Evolutionary conservation across 1,140 invertebrate species (phyloP), one percentile per base, ranked within the genome.

Genomic region (Drosophila ananassae): DNA sequence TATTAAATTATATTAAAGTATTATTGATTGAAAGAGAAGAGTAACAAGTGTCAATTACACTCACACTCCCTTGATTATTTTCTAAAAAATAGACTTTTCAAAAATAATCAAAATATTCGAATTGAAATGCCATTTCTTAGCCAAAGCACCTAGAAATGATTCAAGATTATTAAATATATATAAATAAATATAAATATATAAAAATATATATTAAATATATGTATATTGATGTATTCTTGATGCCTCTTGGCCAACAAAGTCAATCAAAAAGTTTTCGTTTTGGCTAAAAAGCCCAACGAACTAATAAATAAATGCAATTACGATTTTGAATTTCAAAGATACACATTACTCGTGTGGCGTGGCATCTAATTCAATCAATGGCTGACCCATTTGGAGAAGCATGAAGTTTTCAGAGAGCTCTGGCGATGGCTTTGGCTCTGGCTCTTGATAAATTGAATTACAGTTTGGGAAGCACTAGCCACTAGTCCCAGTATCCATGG

Each of bases 401-500:
- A 44, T 44, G 41, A 21, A 21, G 41, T 44, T 17, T 44, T 25
- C 22, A 25, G 9, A 34, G 9, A 32, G 1, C 39, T 28, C 48
- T n/a, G 5, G 25, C 25, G 17, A 17, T 17, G 17, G 17, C 17
- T 13, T 12, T 39, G 39, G 21, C 46, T 52, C 22, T 22, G 54
- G 1, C 5, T 44, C 10, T 9, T 39, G 55, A 44, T 32, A 68
- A 71, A 60, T 61, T 48, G 41, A 37, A 37, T 32, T 58, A 67
- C 55, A 59, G 72, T 75, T 75, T 75, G 21, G 22, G 17, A 30
- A 12, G 46, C 73, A 67, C 46, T 76, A 28, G 3, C 25, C 25
- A 28, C 25, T 28, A 28, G 4, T 6, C 32, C 54, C 34, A 10
- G 44, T 59, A 66, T 66, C 17, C 17, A 54, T n/a, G 12, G 8